Conservation (phyloP, 2,797 vertebrate species). For the Huso huso region DNA sequence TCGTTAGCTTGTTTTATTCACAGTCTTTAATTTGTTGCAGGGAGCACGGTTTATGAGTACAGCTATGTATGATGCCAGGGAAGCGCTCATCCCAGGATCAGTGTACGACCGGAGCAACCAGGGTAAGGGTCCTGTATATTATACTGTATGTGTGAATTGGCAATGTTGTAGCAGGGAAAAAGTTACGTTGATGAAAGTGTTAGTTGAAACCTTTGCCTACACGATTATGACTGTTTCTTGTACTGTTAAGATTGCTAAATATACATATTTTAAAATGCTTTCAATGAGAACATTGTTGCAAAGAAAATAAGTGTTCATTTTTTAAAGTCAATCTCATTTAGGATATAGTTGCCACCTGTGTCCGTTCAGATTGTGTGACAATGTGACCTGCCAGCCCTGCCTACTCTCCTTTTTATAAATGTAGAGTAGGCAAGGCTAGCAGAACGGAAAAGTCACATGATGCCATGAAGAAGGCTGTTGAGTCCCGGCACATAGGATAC, state of each 20-base stretch:
- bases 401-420: no score
- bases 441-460: no score
- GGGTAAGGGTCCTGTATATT: constrained; percentile 48
- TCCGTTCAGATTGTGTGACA: no score
- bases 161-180: no score
- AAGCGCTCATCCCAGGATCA: constrained; percentile 93
- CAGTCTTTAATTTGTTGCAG: constrained; percentile 42
- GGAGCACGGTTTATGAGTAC: constrained; percentile 97
- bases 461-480: no score
- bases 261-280: not conserved
- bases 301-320: no score
- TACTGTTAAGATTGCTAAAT: not conserved
- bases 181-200: not conserved
- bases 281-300: not conserved
- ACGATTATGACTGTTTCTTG: not conserved
- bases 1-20: not conserved
- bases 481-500: no score
- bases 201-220: not conserved
- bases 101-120: constrained; percentile 91
- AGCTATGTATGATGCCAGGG: constrained; percentile 95
- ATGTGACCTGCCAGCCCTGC: no score
- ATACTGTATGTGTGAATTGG: not conserved
- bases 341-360: no score
- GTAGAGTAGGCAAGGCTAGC: no score
- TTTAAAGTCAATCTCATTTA: no score